Evolutionary conservation across 2,888 invertebrate genomes (phyloP), one percentile per base, ranked within the genome.

Genomic region (Amiota mariae): DNA sequence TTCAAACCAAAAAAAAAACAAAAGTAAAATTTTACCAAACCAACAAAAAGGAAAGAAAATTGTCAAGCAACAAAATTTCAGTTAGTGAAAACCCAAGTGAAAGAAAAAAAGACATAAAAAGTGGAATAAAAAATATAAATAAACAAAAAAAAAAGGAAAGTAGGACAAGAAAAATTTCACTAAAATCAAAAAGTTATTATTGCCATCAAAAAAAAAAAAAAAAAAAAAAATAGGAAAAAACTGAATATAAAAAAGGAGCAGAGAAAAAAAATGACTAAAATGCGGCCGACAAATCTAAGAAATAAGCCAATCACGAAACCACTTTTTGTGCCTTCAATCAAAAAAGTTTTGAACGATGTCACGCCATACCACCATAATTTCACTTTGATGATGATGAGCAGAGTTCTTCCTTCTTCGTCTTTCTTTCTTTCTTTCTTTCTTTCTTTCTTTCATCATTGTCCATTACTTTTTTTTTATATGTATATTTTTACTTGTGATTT

Each of bases 131-230:
- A 57, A 57, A 59, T 15, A 20, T 9, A 75, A 80, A 75, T 74
- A 61, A 73, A 57, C 13, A 8, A 59, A 71, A 15, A 61, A 18
- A 46, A 10, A 48, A 71, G 20, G 18, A 46, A 64, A 54, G 79
- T 76, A 85, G 80, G 81, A 76, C 75, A 77, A 80, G 73, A 68
- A 78, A 82, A 85, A 80, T 72, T 84, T 80, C 70, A 72, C 61
- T 73, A 75, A 79, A 84, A 84, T 85, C 85, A 83, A 81, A 84
- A 84, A 81, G 80, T 82, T 84, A 74, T 84, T 84, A 79, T 75
- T 76, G 76, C 74, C 76, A 70, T 73, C 24, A 70, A 66, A 15
- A 81, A 78, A 78, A 81, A 78, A 80, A 77, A 80, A 77, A 59
- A 71, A 61, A 15, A 20, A 61, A 49, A 10, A 61, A 20, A 11